Conservation (phyloP, 1,140 invertebrate genomes). For the Camponotus floridanus region DNA sequence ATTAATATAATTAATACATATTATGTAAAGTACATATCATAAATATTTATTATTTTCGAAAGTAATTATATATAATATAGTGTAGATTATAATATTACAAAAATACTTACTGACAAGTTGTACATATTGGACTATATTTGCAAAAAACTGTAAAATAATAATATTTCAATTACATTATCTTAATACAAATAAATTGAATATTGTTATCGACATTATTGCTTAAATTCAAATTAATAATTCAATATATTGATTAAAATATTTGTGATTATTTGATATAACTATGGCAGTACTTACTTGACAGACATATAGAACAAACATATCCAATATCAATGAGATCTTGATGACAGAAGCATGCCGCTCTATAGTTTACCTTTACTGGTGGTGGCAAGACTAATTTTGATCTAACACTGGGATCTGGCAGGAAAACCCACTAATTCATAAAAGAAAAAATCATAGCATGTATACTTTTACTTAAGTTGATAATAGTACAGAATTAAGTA, state of each 20-base stretch:
- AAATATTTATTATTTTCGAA: background rate
- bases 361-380: constrained; percentile 96
- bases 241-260: background rate
- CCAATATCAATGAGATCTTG: constrained; percentile 98
- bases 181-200: background rate
- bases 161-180: constrained; percentile 37
- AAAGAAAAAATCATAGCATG: constrained; percentile 64
- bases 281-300: constrained; percentile 92
- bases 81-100: constrained; percentile 43
- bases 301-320: constrained; percentile 98
- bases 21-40: background rate
- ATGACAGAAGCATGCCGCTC: constrained; percentile 99
- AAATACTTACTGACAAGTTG: constrained; percentile 97
- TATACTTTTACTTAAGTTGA: background rate
- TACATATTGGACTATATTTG: constrained; percentile 98
- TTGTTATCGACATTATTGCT: background rate
- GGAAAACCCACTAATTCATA: constrained; percentile 94
- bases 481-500: background rate
- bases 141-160: constrained; percentile 95
- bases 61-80: background rate
- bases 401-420: constrained; percentile 93
- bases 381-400: constrained; percentile 95
- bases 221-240: background rate
- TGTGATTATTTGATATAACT: background rate
- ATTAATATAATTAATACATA: background rate